Percentiles rank a stretch among this genome's conserved stretches.
These are phyloP conservation scores for Euphydryas editha DNA, from an alignment of 2,888 invertebrate genomes.

Conservation along the genomic window DNA sequence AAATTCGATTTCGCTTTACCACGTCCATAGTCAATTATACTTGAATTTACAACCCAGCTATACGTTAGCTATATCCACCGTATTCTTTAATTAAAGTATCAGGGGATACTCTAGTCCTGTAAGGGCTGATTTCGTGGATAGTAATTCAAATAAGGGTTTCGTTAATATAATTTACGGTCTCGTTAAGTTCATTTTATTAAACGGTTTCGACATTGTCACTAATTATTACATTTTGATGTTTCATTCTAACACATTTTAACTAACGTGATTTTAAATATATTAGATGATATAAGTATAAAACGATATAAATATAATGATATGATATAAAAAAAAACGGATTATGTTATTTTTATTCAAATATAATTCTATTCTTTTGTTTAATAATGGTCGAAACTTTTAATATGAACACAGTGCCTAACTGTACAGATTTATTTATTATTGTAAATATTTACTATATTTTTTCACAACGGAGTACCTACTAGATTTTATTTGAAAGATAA, in stretches of 20 bases:
- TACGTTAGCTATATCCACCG: slow-evolving; percentile 34
- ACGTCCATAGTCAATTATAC: not conserved
- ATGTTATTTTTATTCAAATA: no score
- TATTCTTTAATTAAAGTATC: slow-evolving; percentile 38
- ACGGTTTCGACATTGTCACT: slow-evolving; percentile 40
- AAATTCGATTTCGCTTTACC: not conserved
- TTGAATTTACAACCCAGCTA: not conserved
- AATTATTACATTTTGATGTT: slow-evolving; percentile 10
- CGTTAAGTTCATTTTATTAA: slow-evolving; percentile 59
- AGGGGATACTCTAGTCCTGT: slow-evolving; percentile 47
- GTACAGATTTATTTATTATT: no score
- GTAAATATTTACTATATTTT: no score
- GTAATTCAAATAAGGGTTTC: slow-evolving; percentile 60
- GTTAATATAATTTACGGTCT: slow-evolving; percentile 62
- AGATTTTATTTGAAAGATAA: no score
- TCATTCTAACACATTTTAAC: slow-evolving; percentile 6
- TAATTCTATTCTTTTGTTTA: no score
- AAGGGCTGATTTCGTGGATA: slow-evolving; percentile 54
- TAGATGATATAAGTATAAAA: not conserved
- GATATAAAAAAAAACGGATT: not conserved
- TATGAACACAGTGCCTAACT: no score
- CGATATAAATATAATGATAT: no score
- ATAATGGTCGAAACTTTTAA: no score
- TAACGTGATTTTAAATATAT: not conserved
- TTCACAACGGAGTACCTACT: no score